Conservation (phyloP, 2,888 invertebrate species). For the Dichetophora obliterata region DNA sequence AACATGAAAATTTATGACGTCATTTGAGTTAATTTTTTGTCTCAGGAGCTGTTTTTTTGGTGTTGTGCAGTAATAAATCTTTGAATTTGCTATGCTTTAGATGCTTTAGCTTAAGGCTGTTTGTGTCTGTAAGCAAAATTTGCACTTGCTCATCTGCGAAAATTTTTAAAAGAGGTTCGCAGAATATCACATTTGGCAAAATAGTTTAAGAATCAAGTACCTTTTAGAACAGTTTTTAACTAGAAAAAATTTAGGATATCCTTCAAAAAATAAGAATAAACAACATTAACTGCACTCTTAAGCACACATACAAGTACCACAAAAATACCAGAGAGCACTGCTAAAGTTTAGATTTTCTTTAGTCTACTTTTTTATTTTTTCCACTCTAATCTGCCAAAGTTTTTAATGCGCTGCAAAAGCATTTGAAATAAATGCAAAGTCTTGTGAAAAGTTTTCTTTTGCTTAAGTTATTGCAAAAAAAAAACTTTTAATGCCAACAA, state of each 20-base stretch:
- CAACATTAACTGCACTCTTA: not conserved
- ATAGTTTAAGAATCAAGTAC: no score
- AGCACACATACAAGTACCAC: not conserved
- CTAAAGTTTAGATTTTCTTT: not conserved
- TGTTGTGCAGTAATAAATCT: not conserved
- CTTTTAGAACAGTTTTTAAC: no score
- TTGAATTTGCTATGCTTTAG: not conserved
- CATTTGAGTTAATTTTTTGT: not conserved
- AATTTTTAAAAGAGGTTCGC: no score
- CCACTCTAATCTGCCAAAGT: not conserved
- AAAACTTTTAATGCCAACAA: no score
- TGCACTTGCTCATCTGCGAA: not conserved
- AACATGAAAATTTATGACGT: slow-evolving; percentile 3
- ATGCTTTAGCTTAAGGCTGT: not conserved
- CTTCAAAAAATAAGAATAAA: not conserved
- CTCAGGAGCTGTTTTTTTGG: not conserved
- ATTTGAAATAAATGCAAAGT: not conserved
- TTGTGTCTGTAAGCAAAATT: not conserved
- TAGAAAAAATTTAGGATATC: no score
- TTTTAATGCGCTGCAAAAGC: not conserved
- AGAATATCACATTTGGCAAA: no score
- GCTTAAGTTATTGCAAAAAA: no score
- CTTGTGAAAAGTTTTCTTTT: not conserved
- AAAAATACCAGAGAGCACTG: not conserved
- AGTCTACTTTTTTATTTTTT: not conserved